Percentiles rank a stretch among this genome's conserved stretches.
Conservation (phyloP, 2,797 vertebrate species). For the Gallirallus australis region DNA sequence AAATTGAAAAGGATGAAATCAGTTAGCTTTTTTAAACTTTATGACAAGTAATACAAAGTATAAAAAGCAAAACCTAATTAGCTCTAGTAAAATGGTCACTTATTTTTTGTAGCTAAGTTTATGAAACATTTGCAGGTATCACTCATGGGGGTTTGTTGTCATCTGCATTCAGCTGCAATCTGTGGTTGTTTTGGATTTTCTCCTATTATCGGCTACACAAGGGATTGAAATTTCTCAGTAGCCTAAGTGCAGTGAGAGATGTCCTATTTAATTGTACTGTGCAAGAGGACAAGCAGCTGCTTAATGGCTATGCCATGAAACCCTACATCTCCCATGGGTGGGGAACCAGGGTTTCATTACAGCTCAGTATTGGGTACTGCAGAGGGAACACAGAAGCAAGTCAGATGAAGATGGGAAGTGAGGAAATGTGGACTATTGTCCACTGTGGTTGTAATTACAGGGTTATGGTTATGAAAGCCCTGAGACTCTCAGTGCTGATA, state of each 20-base stretch:
- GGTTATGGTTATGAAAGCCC: background rate
- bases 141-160: background rate
- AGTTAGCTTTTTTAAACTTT: slow-evolving; percentile 8
- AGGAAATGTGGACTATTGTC: background rate
- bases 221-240: background rate
- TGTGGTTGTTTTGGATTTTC: background rate
- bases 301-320: slow-evolving; percentile 10
- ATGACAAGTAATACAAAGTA: background rate
- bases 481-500: background rate
- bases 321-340: background rate
- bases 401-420: background rate
- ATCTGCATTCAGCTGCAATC: background rate
- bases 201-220: background rate
- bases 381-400: background rate
- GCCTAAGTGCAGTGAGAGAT: background rate
- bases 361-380: background rate
- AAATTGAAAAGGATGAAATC: background rate
- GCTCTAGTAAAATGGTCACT: background rate
- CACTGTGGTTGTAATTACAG: background rate
- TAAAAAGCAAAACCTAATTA: background rate
- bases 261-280: background rate
- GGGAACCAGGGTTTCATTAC: background rate
- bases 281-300: background rate
- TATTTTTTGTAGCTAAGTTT: background rate
- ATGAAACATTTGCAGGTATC: background rate